Evolutionary conservation across 2,888 invertebrate species (phyloP).

Genomic region (Schrankia costaestrigalis): DNA sequence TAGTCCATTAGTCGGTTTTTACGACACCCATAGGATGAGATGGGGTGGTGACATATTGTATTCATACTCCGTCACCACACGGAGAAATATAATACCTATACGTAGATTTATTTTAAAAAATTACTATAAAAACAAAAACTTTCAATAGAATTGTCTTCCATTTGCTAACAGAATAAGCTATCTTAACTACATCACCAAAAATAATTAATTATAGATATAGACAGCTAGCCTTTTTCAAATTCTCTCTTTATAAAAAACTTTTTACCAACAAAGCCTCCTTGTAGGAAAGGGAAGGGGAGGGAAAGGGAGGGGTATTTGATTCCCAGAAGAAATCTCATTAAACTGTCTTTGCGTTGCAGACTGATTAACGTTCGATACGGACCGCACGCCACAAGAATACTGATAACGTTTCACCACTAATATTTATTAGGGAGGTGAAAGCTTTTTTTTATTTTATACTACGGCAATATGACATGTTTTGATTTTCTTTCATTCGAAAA

Average conservation of each 20-base stretch:
- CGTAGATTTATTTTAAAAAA: no score
- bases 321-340: slow-evolving; percentile 70
- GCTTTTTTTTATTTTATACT: no score
- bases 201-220: slow-evolving; percentile 25
- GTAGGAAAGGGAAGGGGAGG: slow-evolving; percentile 3
- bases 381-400: slow-evolving; percentile 44
- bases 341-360: slow-evolving; percentile 55
- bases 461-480: no score
- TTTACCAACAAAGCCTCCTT: slow-evolving; percentile 25
- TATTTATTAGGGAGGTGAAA: no score
- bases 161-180: slow-evolving; percentile 14
- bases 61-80: no score
- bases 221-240: slow-evolving; percentile 24
- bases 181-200: slow-evolving; percentile 7
- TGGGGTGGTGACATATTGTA: no score
- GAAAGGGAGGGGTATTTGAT: slow-evolving; percentile 38
- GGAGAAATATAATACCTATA: no score
- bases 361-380: slow-evolving; percentile 61
- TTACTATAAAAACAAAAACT: not conserved
- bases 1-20: no score
- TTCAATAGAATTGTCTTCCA: not conserved
- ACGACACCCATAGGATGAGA: no score
- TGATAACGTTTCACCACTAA: slow-evolving; percentile 37
- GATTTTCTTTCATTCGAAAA: no score
- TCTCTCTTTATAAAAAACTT: slow-evolving; percentile 24